Evolutionary conservation across 2,797 vertebrate genomes (phyloP).

Genomic region (Oreochromis mossambicus): DNA sequence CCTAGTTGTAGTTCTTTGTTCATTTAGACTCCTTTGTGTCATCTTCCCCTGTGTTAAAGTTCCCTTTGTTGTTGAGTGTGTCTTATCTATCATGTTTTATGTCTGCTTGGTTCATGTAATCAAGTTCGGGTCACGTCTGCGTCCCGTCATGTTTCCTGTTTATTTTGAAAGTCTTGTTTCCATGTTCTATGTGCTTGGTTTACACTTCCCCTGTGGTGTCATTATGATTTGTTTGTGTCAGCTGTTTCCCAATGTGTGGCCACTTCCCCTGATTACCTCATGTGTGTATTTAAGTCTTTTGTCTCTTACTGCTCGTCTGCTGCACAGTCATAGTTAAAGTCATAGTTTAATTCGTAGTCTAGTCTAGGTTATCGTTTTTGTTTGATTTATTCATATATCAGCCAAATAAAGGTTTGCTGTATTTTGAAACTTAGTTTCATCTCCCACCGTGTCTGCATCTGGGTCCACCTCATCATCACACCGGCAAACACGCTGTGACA

Average conservation of each 20-base stretch:
- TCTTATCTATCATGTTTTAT: neutral
- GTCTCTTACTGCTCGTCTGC: neutral
- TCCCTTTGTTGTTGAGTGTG: neutral
- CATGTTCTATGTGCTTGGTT: neutral
- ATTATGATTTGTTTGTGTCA: neutral
- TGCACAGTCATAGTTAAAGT: fast-evolving
- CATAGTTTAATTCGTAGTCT: neutral
- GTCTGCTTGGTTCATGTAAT: neutral
- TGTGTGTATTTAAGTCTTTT: neutral
- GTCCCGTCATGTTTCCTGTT: neutral
- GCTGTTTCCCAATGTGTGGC: neutral
- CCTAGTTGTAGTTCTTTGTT: fast-evolving
- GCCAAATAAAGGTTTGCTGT: fast-evolving
- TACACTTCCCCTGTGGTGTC: fast-evolving
- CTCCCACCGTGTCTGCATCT: neutral
- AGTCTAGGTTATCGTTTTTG: neutral
- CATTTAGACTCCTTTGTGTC: neutral
- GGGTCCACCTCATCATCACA: neutral
- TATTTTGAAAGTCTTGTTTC: neutral
- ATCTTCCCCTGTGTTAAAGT: fast-evolving
- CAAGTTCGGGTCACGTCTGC: fast-evolving
- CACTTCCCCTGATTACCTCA: neutral
- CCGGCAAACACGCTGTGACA: neutral
- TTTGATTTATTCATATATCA: neutral
- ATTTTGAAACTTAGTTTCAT: fast-evolving